Base-by-base conservation (phyloP, 2,113 vertebrate genomes). In the Embiotoca jacksoni region DNA sequence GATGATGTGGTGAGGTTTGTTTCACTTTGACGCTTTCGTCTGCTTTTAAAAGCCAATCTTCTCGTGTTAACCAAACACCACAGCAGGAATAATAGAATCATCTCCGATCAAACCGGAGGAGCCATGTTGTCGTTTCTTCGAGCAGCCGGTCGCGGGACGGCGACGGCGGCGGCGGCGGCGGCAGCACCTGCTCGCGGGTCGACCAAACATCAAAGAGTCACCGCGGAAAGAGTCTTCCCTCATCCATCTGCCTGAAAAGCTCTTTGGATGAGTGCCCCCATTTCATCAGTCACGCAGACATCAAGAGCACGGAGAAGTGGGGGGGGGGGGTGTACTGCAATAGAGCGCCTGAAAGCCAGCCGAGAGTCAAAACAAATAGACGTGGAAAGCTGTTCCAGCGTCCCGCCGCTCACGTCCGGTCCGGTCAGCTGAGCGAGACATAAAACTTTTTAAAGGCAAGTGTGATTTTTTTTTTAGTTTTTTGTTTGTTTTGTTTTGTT, bases 291-390 rank as follows among this genome's bases (percentile, higher is more conserved):
- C 50, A 75, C 61, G 55, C 65, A 86, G 74, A 84, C 83, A 63
- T 73, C 80, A 82, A 73, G 75, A 77, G 75, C 70, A 67, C 56
- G 85, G 85, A 86, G 81, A 76, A 80, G 23, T 23, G 23, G 23
- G 23, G 23, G 23, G 23, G 23, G 23, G 23, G 23, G 23, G 1
- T 1, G 88, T 89, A 88, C 78, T 72, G 83, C 85, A 90, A 92
- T 88, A 86, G 83, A 23, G 64, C 77, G 64, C 50, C 80, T 92
- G 90, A 92, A 89, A 47, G 74, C 56, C 36, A 86, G 91, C 91
- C 92, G 89, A 59, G 73, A 89, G 72, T 41, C 44, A 82, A 90
- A 90, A 91, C 88, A 89, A 90, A 89, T 71, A 75, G 85, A 61
- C 50, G 57, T 84, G 90, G 81, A 81, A 23, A 23, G 47, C 16